Conservation (phyloP, 2,797 vertebrate species). For the Australoheros facetus region DNA sequence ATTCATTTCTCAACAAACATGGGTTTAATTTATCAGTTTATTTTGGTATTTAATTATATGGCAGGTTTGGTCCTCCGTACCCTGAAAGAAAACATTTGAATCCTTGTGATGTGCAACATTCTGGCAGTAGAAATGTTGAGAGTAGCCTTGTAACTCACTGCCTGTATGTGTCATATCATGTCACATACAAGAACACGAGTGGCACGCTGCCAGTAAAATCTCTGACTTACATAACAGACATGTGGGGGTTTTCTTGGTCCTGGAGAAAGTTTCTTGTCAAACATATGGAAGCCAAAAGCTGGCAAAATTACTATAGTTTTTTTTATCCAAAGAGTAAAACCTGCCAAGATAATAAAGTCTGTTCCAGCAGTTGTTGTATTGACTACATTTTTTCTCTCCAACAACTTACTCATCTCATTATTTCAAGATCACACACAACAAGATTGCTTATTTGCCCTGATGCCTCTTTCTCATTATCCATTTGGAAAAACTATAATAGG, state of each 20-base stretch:
- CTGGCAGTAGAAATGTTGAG: no score
- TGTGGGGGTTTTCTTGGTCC: not conserved
- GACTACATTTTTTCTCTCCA: not conserved
- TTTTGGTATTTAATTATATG: not conserved
- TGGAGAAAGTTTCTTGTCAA: not conserved
- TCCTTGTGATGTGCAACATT: not conserved
- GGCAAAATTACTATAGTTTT: not conserved
- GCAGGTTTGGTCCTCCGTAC: not conserved
- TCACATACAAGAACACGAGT: not conserved
- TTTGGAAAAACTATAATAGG: not conserved
- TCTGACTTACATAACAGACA: not conserved
- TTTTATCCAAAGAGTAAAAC: not conserved
- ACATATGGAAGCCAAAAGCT: not conserved
- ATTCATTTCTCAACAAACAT: not conserved
- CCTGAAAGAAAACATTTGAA: not conserved
- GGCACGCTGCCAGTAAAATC: constrained; percentile 18
- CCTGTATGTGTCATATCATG: not conserved
- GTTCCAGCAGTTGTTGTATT: not conserved
- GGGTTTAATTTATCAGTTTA: not conserved
- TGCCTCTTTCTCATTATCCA: not conserved
- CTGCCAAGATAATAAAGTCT: not conserved
- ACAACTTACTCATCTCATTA: not conserved
- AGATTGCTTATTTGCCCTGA: not conserved
- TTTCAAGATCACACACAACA: not conserved
- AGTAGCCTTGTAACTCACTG: not conserved